phyloP scores from a whole-genome alignment of 2,888 invertebrate species.

The Seladonia tumulorum region DNA sequence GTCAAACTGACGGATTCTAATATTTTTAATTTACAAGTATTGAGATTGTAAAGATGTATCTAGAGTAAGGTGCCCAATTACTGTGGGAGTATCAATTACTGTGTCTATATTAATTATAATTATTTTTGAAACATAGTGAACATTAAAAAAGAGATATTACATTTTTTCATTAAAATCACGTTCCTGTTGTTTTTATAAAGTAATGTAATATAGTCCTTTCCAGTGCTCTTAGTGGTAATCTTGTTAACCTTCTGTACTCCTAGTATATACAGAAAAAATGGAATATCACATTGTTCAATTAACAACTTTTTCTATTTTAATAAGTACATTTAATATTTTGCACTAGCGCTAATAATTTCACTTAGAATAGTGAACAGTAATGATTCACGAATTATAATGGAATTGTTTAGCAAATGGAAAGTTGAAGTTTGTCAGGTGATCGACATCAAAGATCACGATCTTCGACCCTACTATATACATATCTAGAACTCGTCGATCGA shows the following conservation, averaged over 20 bases:
- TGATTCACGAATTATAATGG: background rate
- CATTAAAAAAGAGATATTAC: too few species aligned
- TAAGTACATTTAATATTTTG: background rate
- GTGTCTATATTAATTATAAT: too few species aligned
- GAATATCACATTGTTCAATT: background rate
- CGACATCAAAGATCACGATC: slow-evolving; percentile 27
- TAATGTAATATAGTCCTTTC: too few species aligned
- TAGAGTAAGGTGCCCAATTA: too few species aligned
- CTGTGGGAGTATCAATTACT: too few species aligned
- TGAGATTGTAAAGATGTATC: background rate
- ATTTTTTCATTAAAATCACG: too few species aligned
- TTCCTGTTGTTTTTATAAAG: too few species aligned
- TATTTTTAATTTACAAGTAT: background rate
- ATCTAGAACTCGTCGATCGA: slow-evolving; percentile 18
- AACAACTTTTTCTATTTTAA: background rate
- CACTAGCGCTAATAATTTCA: background rate
- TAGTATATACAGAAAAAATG: background rate
- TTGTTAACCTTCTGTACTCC: background rate
- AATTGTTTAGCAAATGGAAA: background rate
- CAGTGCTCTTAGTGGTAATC: background rate
- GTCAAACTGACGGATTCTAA: background rate
- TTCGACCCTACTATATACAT: slow-evolving; percentile 36
- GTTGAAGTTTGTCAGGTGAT: background rate
- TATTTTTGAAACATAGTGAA: too few species aligned
- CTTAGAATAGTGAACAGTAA: background rate